phyloP scores from a whole-genome alignment of 2,888 invertebrate genomes.

The Muscina levida region DNA sequence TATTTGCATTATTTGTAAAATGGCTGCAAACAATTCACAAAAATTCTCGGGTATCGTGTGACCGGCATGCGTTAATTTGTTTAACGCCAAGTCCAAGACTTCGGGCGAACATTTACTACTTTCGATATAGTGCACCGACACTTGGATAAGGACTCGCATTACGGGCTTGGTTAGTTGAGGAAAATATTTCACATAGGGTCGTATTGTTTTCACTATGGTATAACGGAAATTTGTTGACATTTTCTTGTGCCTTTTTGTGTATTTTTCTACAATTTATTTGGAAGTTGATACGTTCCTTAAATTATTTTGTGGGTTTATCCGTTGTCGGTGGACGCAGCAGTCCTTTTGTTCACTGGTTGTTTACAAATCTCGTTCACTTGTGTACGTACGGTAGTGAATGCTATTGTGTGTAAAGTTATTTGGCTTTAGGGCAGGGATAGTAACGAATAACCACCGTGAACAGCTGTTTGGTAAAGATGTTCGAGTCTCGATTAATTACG shows the following conservation, averaged over 20 bases:
- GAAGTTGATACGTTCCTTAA: too few species aligned
- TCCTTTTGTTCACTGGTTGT: not conserved
- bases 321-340: not conserved
- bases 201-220: conserved; percentile 75
- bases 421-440: not conserved
- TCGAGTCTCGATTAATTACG: too few species aligned
- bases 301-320: not conserved
- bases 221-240: conserved; percentile 78
- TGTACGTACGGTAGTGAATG: too few species aligned
- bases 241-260: conserved; percentile 48
- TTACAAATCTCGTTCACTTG: not conserved
- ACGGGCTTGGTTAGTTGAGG: conserved; percentile 78
- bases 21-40: conserved; percentile 81
- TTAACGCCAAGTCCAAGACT: conserved; percentile 78
- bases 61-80: conserved; percentile 78
- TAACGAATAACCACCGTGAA: conserved; percentile 4
- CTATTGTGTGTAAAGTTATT: too few species aligned
- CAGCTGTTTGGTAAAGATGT: not conserved
- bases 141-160: conserved; percentile 79
- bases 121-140: conserved; percentile 79
- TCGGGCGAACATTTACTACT: conserved; percentile 78
- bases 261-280: conserved; percentile 1
- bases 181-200: conserved; percentile 76
- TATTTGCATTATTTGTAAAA: conserved; percentile 80
- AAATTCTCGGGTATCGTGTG: conserved; percentile 79